Conservation (phyloP, 1,140 invertebrate species). For the Cheumatopsyche charites region DNA sequence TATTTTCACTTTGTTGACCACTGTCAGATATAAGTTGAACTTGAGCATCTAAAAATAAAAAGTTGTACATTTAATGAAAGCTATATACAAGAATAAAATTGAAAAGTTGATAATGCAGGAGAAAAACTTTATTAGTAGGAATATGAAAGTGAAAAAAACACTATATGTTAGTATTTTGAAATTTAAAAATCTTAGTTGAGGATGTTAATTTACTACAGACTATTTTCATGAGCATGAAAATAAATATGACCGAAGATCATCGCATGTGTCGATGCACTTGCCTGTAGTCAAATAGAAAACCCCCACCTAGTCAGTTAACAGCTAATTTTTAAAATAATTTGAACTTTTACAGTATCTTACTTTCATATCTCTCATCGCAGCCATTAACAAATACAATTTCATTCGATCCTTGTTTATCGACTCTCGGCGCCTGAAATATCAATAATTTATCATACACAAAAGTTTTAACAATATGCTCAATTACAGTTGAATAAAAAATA, state of each 20-base stretch:
- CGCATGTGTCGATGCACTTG: not conserved
- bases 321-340: conserved; percentile 25
- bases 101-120: not conserved
- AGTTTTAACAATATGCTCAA: not conserved
- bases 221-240: too few species aligned
- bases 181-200: too few species aligned
- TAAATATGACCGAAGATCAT: not conserved
- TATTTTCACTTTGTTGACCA: conserved; percentile 37
- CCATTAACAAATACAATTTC: conserved; percentile 39
- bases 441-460: not conserved
- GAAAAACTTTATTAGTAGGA: not conserved
- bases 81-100: not conserved
- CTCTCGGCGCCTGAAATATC: conserved; percentile 33
- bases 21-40: conserved; percentile 37
- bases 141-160: too few species aligned
- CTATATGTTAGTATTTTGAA: too few species aligned
- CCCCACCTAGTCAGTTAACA: not conserved
- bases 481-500: conserved; percentile 1
- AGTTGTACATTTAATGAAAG: conserved; percentile 1
- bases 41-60: conserved; percentile 38
- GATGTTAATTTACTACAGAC: too few species aligned
- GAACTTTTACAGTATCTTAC: conserved; percentile 36
- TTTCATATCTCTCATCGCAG: conserved; percentile 40
- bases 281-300: not conserved
- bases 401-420: conserved; percentile 34